These are phyloP conservation scores for Orchestia grillus DNA, from an alignment of 1,140 invertebrate species.

Conservation along the genomic window DNA sequence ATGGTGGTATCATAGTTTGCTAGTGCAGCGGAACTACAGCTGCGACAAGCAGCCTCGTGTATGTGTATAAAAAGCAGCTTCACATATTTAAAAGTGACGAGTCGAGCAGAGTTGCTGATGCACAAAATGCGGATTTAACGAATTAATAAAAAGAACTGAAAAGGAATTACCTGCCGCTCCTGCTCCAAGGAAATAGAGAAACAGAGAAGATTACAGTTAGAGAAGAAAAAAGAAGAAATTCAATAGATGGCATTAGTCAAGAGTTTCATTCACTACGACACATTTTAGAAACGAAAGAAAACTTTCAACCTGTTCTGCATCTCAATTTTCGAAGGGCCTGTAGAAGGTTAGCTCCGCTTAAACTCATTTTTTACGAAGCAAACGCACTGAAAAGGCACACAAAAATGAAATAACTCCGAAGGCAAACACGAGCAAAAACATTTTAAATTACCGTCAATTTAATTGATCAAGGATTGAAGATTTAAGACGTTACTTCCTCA, in stretches of 20 bases:
- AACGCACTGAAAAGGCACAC: background rate
- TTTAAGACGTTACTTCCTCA: no score
- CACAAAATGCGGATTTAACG: background rate
- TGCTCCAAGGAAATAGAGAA: constrained; percentile 32
- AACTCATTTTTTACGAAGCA: background rate
- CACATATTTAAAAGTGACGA: background rate
- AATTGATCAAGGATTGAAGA: no score
- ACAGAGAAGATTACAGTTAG: background rate
- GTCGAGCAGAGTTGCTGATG: background rate
- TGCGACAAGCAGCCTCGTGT: no score
- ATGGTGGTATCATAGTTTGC: no score
- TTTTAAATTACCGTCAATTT: no score
- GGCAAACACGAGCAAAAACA: background rate
- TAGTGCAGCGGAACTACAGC: no score
- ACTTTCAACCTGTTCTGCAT: no score
- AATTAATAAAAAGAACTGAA: background rate
- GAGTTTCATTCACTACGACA: background rate
- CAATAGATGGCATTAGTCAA: background rate
- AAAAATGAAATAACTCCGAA: background rate
- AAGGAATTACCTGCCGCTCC: constrained; percentile 46
- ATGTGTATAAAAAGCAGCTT: no score
- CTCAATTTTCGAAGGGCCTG: background rate
- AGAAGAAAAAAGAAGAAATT: background rate
- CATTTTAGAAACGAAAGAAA: background rate
- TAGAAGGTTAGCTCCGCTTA: background rate